These are phyloP conservation scores for Cettia cetti DNA, from an alignment of 2,113 vertebrate species.

Conservation along the genomic window DNA sequence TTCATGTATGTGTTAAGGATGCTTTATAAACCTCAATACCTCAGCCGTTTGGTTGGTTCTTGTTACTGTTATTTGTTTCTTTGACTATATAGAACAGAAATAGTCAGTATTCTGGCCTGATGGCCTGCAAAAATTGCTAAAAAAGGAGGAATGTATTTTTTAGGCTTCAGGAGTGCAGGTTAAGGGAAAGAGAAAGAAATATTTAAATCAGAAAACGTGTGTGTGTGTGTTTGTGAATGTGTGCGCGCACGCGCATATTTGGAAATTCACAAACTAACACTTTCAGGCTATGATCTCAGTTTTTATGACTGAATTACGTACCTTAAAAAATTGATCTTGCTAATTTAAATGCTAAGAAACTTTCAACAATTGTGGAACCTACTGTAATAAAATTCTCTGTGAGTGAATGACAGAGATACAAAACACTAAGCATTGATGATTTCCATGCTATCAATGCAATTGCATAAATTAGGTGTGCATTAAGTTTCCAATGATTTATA, in stretches of 20 bases:
- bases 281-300: not conserved
- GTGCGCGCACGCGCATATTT: not conserved
- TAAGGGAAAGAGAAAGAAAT: not conserved
- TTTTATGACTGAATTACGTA: conserved; percentile 1
- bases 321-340: conserved; percentile 4
- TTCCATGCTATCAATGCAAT: conserved; percentile 28
- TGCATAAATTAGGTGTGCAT: conserved; percentile 48
- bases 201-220: not conserved
- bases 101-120: not conserved
- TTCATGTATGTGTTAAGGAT: not conserved
- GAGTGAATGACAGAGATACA: conserved; percentile 18
- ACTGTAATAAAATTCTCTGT: not conserved
- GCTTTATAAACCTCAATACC: not conserved
- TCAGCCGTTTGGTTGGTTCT: not conserved
- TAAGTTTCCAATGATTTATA: conserved; percentile 56
- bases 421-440: conserved; percentile 44
- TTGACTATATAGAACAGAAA: not conserved
- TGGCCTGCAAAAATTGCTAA: not conserved
- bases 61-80: not conserved
- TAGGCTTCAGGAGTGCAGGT: not conserved
- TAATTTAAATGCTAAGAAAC: conserved; percentile 39
- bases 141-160: not conserved
- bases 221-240: not conserved
- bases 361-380: not conserved
- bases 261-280: not conserved